Evolutionary conservation across 2,888 invertebrate species (phyloP).

Genomic region (Phaedon cochleariae): DNA sequence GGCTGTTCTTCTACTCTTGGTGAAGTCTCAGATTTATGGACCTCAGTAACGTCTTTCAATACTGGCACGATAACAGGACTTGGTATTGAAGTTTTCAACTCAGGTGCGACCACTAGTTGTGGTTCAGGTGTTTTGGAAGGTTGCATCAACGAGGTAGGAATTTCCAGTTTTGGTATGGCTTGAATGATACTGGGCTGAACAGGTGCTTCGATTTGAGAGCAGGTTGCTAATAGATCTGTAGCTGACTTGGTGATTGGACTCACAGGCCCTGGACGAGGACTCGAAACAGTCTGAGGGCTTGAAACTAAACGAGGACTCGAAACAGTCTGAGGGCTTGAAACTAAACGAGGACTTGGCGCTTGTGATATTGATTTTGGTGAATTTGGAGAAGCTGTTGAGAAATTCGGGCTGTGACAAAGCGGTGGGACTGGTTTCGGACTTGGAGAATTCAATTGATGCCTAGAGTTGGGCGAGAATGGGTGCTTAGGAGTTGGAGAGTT

Average conservation of each 20-base stretch:
- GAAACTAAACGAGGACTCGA: no score
- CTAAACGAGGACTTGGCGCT: conserved; percentile 17
- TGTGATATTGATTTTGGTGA: not conserved
- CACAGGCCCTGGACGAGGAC: not conserved
- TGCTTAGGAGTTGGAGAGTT: conserved; percentile 23
- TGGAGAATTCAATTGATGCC: conserved; percentile 19
- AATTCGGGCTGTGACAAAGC: conserved; percentile 20
- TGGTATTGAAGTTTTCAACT: conserved; percentile 58
- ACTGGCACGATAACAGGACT: conserved; percentile 63
- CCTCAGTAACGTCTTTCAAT: not conserved
- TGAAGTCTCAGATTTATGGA: conserved; percentile 23
- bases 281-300: not conserved
- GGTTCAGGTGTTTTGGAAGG: conserved; percentile 18
- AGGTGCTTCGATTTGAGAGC: not conserved
- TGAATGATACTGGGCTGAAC: conserved; percentile 4
- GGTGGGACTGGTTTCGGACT: conserved; percentile 32
- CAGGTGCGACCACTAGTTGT: conserved; percentile 11
- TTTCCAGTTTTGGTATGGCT: conserved; percentile 5
- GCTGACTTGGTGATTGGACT: not conserved
- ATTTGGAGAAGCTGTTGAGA: conserved; percentile 1
- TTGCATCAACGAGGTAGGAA: conserved; percentile 9
- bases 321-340: no score
- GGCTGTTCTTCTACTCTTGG: conserved; percentile 38
- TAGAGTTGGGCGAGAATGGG: conserved; percentile 25
- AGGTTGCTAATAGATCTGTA: not conserved